A percentile compares a stretch with the other conserved stretches of the same genome.
phyloP scores from a whole-genome alignment of 2,113 vertebrate species.

The Hiodon tergisus region DNA sequence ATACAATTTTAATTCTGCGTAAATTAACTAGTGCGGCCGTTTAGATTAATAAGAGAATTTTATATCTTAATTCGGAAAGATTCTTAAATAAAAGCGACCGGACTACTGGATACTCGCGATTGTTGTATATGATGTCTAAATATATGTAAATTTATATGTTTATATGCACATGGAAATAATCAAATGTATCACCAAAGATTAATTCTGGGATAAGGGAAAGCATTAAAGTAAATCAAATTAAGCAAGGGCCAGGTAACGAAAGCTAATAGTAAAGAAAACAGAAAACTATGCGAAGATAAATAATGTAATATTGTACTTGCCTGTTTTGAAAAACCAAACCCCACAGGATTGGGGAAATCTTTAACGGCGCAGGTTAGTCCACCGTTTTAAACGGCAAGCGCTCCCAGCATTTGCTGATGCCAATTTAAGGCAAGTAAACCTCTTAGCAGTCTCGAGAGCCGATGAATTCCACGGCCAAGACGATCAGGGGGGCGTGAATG shows the following conservation, averaged over 20 bases:
- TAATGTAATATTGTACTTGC: not conserved
- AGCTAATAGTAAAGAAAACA: not conserved
- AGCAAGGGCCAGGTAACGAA: not conserved
- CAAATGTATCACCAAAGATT: no score
- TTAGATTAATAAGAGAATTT: no score
- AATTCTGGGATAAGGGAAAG: not conserved
- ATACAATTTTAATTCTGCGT: no score
- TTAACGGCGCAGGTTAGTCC: not conserved
- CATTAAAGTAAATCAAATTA: not conserved
- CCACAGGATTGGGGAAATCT: not conserved
- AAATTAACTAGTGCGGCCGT: no score
- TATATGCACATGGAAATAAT: no score
- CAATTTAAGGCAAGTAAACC: slow-evolving; percentile 39
- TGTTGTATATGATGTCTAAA: no score
- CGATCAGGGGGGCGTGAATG: slow-evolving; percentile 24
- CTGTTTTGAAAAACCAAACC: not conserved
- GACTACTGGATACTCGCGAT: no score
- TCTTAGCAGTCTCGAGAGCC: slow-evolving; percentile 39
- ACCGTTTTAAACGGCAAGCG: not conserved
- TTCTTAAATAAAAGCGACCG: no score
- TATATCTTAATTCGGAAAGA: no score
- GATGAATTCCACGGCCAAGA: slow-evolving; percentile 16
- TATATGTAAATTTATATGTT: no score
- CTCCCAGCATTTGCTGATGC: slow-evolving; percentile 4
- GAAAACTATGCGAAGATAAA: not conserved